Conservation (phyloP, 2,113 vertebrate species). For the Mohoua ochrocephala region DNA sequence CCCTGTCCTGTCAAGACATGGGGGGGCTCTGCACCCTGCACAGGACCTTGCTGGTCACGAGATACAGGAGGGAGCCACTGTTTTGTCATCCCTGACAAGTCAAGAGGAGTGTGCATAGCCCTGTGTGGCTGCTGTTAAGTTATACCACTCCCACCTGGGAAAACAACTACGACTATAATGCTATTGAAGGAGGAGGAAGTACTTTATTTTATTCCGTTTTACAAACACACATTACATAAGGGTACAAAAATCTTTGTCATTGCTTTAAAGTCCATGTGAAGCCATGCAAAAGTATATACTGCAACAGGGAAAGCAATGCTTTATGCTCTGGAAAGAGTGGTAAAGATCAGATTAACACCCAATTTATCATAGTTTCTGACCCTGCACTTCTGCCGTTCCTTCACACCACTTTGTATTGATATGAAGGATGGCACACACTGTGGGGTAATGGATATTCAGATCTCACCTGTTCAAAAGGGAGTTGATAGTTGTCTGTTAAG, state of each 20-base stretch:
- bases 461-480: background rate
- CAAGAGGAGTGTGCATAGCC: background rate
- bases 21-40: background rate
- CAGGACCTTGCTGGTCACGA: background rate
- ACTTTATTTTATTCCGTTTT: background rate
- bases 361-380: background rate
- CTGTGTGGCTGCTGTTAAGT: background rate
- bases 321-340: background rate
- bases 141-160: background rate
- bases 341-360: background rate
- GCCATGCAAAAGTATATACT: background rate
- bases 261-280: background rate
- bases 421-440: background rate
- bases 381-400: background rate
- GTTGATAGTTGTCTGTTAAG: background rate
- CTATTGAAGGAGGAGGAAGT: background rate
- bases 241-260: background rate
- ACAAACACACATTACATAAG: background rate
- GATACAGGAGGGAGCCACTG: background rate
- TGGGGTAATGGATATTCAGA: constrained; percentile 1
- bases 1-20: fast-evolving
- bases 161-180: background rate
- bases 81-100: background rate
- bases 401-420: background rate
- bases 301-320: background rate